These are phyloP conservation scores for Entosphenus tridentatus DNA, from an alignment of 2,113 vertebrate species.

Conservation along the genomic window DNA sequence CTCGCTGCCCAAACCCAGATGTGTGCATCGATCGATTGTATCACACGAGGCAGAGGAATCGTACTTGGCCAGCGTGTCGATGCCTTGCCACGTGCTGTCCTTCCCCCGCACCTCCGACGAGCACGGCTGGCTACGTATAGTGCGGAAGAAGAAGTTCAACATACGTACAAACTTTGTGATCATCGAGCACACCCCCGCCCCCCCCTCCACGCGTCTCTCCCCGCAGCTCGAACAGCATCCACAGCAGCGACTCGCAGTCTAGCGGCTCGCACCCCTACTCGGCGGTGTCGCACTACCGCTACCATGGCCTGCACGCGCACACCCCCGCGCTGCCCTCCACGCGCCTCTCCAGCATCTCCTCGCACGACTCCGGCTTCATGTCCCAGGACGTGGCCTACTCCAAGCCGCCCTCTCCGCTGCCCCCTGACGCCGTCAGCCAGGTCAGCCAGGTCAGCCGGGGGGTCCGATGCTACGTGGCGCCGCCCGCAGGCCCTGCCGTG, in stretches of 20 bases:
- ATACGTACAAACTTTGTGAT: too few relatives aligned
- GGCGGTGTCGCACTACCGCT: constrained; percentile 54
- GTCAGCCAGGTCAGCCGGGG: constrained; percentile 16
- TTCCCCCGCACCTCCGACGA: too few relatives aligned
- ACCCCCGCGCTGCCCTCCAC: constrained; percentile 30
- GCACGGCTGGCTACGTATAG: too few relatives aligned
- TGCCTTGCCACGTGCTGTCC: too few relatives aligned
- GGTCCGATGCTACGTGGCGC: not conserved
- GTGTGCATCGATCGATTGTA: too few relatives aligned
- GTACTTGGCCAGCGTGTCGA: too few relatives aligned
- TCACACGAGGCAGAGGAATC: too few relatives aligned
- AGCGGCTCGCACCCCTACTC: constrained; percentile 42
- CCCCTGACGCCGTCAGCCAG: constrained; percentile 90
- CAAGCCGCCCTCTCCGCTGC: constrained; percentile 90
- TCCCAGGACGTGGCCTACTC: constrained; percentile 80
- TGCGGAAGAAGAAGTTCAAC: too few relatives aligned
- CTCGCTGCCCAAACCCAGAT: too few relatives aligned
- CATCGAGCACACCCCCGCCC: too few relatives aligned
- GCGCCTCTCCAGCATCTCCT: constrained; percentile 88
- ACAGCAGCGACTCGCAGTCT: constrained; percentile 53
- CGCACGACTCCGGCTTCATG: constrained; percentile 86
- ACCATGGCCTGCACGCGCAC: constrained; percentile 76
- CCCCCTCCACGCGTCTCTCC: too few relatives aligned
- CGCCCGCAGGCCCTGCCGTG: not conserved
- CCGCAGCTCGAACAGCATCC: constrained; percentile 33